Conservation (phyloP, 2,797 vertebrate species). For the Pangasius sanitwongsei region DNA sequence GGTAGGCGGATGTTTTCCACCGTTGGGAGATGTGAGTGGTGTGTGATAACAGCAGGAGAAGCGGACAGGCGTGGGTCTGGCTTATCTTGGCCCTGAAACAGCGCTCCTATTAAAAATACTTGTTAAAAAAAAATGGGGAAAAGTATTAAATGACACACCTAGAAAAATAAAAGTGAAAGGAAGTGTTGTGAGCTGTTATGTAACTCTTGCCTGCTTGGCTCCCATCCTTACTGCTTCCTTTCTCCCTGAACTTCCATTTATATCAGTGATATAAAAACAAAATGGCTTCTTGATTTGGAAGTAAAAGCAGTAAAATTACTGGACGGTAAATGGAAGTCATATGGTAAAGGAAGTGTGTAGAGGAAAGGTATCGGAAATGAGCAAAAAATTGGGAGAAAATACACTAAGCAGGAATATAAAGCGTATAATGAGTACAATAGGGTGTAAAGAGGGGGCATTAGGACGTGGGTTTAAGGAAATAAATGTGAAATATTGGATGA, state of each 20-base stretch:
- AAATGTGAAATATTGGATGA: background rate
- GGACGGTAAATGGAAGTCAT: background rate
- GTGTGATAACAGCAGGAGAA: constrained; percentile 26
- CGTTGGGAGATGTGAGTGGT: constrained; percentile 17
- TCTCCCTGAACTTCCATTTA: constrained; percentile 4
- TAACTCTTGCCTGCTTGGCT: constrained; percentile 31
- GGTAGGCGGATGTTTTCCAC: constrained; percentile 33
- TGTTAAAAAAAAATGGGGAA: background rate
- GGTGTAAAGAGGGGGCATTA: background rate
- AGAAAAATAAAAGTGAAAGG: constrained; percentile 38
- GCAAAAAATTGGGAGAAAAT: background rate
- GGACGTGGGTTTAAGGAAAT: constrained; percentile 1
- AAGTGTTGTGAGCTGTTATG: constrained; percentile 33
- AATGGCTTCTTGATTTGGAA: background rate
- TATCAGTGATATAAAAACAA: background rate
- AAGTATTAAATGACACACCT: constrained; percentile 8
- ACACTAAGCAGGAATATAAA: background rate
- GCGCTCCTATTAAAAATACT: background rate
- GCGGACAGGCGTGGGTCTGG: constrained; percentile 3
- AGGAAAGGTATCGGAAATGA: background rate
- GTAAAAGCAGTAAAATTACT: background rate
- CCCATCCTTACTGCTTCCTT: background rate
- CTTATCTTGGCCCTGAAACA: constrained; percentile 20
- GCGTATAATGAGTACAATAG: background rate
- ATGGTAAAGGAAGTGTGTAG: background rate